Base-by-base conservation (phyloP, 2,113 vertebrate genomes). In the Heliornis fulica region DNA sequence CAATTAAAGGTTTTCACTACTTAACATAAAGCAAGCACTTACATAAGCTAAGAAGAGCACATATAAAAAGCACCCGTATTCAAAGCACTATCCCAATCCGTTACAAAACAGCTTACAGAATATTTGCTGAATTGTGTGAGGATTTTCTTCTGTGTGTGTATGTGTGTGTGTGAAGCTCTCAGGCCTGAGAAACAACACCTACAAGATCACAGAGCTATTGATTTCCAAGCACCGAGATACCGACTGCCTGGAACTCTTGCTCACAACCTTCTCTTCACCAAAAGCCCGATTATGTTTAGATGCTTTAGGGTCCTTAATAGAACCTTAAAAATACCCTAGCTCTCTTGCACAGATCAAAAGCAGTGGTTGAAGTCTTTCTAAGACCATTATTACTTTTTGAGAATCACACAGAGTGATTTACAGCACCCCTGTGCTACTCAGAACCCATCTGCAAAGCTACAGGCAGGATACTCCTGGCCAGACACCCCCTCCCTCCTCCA, bases 371-470 rank as follows among this genome's bases (percentile, higher is more conserved):
- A 71, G 20, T 1, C 4, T n/a, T 65, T 81, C 65, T 4, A 82
- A 83, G 84, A 41, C 9, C 48, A 61, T 34, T 41, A 71, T 4
- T 32, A 34, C 6, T 7, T 15, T 31, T 32, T 22, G 7, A 63
- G 54, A 43, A 79, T 11, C 78, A 41, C 69, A 57, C 5, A 34
- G 50, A n/a, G 21, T 7, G 10, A 12, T 36, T 31, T 46, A 19
- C 29, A 41, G 46, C 21, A 12, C 3, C 41, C 4, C 21, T 7
- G 10, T 8, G 29, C 10, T 7, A 4, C 5, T 45, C 22, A 1
- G 19, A 36, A 17, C 2, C 1, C 57, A 38, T 31, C 60, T 18
- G 19, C 2, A 7, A 22, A 2, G 41, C 0, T 8, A 10, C 51
- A 81, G 26, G 72, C 7, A 51, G 50, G 48, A 41, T 18, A 45